A percentile compares a stretch with the other conserved stretches of the same genome.
Evolutionary conservation across 2,113 vertebrate species (phyloP).

Genomic region (Engraulis encrasicolus): DNA sequence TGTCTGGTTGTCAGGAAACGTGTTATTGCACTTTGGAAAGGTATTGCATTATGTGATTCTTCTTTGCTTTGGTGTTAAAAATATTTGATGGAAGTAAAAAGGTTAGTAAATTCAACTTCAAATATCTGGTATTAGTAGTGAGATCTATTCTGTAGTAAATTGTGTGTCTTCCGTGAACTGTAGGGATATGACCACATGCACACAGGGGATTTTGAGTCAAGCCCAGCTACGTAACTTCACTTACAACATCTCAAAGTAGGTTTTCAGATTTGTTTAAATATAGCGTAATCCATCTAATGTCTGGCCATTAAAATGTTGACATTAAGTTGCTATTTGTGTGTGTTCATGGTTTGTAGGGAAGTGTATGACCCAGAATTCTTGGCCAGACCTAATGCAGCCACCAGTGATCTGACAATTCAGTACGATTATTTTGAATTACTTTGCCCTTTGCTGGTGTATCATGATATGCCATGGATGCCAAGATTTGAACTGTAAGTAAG

Average conservation of each 20-base stretch:
- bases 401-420: slow-evolving; percentile 7
- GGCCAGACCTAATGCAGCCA: background rate
- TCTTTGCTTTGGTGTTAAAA: no score
- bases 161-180: background rate
- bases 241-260: slow-evolving; percentile 8
- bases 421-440: slow-evolving; percentile 18
- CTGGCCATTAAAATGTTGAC: background rate
- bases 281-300: background rate
- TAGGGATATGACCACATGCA: background rate
- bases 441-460: slow-evolving; percentile 43
- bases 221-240: background rate
- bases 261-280: background rate
- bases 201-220: background rate
- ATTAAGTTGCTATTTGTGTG: background rate
- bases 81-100: no score
- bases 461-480: slow-evolving; percentile 33
- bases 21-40: no score
- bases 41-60: no score
- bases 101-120: no score
- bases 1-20: no score
- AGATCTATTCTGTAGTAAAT: background rate
- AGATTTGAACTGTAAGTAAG: slow-evolving; percentile 37
- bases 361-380: slow-evolving; percentile 36
- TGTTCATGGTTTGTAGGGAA: background rate
- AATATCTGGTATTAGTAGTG: no score